Evolutionary conservation across 2,113 vertebrate species (phyloP).

Genomic region (Ammodramus savannarum): DNA sequence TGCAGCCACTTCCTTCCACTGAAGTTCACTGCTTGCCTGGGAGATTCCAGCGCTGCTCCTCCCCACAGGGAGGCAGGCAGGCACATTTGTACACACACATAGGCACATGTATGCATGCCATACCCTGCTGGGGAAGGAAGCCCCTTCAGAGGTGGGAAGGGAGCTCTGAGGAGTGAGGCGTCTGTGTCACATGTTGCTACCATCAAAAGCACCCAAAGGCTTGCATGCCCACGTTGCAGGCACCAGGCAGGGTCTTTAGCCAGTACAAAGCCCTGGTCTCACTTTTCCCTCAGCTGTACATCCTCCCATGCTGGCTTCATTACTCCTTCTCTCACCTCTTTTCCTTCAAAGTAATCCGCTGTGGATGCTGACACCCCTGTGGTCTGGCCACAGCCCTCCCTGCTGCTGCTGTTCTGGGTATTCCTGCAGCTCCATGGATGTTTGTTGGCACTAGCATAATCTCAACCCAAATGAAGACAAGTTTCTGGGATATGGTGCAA

Average conservation of each 20-base stretch:
- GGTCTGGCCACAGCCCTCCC: not conserved
- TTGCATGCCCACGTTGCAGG: not conserved
- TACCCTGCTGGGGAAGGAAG: not conserved
- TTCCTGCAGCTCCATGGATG: not conserved
- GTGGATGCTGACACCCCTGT: not conserved
- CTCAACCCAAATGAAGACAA: not conserved
- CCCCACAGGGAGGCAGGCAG: not conserved
- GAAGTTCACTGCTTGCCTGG: fast-evolving
- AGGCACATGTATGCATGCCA: fast-evolving
- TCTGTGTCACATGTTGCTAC: not conserved
- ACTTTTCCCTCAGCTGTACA: not conserved
- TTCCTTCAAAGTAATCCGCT: not conserved
- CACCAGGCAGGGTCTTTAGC: not conserved
- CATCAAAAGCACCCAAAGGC: not conserved
- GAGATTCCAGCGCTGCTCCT: fast-evolving
- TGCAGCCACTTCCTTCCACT: not conserved
- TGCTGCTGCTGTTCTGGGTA: not conserved
- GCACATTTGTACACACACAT: fast-evolving
- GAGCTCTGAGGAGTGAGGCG: not conserved
- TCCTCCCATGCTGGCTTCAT: not conserved
- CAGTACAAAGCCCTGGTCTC: not conserved
- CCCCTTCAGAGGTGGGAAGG: not conserved
- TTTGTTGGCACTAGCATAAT: not conserved
- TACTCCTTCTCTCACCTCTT: not conserved
- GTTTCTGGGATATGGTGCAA: not conserved